Percentiles rank a stretch among this genome's conserved stretches.
phyloP scores from a whole-genome alignment of 2,888 invertebrate species.

The Melanargia galathea region DNA sequence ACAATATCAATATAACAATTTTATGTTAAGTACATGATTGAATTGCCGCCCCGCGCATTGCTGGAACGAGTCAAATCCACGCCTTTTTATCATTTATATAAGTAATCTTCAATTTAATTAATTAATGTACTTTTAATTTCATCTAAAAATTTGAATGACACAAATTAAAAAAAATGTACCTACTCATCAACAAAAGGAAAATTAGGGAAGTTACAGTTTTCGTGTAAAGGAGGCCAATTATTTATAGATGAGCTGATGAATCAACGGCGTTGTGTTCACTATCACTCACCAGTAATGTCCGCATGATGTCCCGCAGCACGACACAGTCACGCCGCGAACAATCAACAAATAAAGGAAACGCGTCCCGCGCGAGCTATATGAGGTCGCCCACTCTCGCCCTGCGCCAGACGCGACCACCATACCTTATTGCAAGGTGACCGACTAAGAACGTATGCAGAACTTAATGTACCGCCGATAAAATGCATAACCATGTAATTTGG shows the following conservation, averaged over 20 bases:
- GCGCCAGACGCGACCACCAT: conserved; percentile 74
- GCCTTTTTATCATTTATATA: no score
- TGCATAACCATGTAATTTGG: conserved; percentile 65
- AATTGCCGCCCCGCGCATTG: no score
- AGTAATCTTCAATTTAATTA: no score
- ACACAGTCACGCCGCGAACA: conserved; percentile 73
- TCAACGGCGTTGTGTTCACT: conserved; percentile 52
- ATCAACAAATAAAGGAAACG: conserved; percentile 79
- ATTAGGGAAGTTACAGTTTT: conserved; percentile 1
- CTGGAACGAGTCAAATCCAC: no score
- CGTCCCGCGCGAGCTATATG: conserved; percentile 77
- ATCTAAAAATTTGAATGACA: no score
- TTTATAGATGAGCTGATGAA: conserved; percentile 45
- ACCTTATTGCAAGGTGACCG: conserved; percentile 78
- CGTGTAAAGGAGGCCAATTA: conserved; percentile 16
- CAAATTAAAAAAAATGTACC: neutral
- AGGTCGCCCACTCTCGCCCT: conserved; percentile 81
- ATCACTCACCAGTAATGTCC: conserved; percentile 73
- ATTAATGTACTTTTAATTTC: no score
- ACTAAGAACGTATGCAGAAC: conserved; percentile 58
- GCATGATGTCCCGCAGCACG: conserved; percentile 75
- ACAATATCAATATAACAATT: no score
- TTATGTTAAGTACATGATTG: no score
- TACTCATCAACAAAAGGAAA: neutral
- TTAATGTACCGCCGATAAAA: conserved; percentile 49